phyloP scores from a whole-genome alignment of 2,113 vertebrate genomes.

The Psettodes erumei region DNA sequence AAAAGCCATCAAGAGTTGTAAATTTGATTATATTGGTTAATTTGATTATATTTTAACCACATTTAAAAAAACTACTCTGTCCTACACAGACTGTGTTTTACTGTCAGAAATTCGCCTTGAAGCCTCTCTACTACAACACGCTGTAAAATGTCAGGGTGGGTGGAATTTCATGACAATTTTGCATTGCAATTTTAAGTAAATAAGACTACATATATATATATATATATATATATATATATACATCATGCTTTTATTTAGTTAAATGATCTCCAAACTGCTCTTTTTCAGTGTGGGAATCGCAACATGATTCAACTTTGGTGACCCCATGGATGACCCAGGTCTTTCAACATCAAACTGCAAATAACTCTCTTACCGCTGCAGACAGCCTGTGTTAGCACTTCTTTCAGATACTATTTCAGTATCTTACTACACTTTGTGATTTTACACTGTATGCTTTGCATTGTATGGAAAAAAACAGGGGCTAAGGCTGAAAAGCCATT shows the following conservation, averaged over 20 bases:
- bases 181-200: background rate
- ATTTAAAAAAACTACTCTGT: background rate
- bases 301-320: background rate
- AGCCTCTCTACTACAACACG: conserved; percentile 29
- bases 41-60: background rate
- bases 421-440: conserved; percentile 22
- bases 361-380: conserved; percentile 13
- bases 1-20: background rate
- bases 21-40: background rate
- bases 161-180: background rate
- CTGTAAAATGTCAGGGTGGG: conserved; percentile 41
- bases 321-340: background rate
- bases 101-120: conserved; percentile 80
- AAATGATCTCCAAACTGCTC: background rate
- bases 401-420: conserved; percentile 9
- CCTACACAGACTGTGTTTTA: conserved; percentile 75
- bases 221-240: too few species aligned
- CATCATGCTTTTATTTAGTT: too few species aligned
- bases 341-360: conserved; percentile 21
- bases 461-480: background rate
- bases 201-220: too few species aligned
- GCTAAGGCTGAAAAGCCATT: background rate
- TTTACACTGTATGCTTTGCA: conserved; percentile 13
- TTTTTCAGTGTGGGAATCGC: conserved; percentile 9
- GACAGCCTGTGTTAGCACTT: background rate